Evolutionary conservation across 2,797 vertebrate genomes (phyloP).

Genomic region (Pangasius djambal): DNA sequence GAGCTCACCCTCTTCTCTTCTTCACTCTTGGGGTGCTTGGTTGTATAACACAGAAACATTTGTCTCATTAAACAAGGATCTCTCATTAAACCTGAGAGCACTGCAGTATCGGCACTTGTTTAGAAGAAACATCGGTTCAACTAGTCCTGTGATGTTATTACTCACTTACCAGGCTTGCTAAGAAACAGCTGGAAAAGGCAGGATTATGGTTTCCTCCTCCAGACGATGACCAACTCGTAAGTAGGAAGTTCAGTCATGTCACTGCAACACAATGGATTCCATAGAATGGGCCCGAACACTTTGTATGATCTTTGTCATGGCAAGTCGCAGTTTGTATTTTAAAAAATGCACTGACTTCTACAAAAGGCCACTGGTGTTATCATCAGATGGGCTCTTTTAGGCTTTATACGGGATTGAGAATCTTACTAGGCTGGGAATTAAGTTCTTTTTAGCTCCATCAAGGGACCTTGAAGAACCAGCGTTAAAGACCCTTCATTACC

Average conservation of each 20-base stretch:
- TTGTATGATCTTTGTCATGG: neutral
- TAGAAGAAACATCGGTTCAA: neutral
- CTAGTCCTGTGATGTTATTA: neutral
- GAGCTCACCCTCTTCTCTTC: neutral
- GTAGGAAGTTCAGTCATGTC: conserved; percentile 3
- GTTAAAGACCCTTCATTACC: neutral
- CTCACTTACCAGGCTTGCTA: neutral
- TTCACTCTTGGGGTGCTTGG: neutral
- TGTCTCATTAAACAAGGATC: neutral
- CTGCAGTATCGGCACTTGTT: neutral
- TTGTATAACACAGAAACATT: neutral
- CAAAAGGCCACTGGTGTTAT: neutral
- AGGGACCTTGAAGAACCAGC: neutral
- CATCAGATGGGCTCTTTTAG: neutral
- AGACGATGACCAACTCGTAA: neutral
- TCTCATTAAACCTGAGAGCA: neutral
- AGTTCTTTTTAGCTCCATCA: neutral
- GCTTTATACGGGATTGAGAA: neutral
- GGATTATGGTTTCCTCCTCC: neutral
- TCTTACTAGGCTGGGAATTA: neutral
- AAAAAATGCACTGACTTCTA: neutral
- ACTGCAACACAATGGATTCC: neutral
- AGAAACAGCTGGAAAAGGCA: conserved; percentile 2
- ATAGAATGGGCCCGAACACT: neutral
- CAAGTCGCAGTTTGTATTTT: neutral